Base-by-base conservation (phyloP, 2,113 vertebrate species). In the Catagonus wagneri region DNA sequence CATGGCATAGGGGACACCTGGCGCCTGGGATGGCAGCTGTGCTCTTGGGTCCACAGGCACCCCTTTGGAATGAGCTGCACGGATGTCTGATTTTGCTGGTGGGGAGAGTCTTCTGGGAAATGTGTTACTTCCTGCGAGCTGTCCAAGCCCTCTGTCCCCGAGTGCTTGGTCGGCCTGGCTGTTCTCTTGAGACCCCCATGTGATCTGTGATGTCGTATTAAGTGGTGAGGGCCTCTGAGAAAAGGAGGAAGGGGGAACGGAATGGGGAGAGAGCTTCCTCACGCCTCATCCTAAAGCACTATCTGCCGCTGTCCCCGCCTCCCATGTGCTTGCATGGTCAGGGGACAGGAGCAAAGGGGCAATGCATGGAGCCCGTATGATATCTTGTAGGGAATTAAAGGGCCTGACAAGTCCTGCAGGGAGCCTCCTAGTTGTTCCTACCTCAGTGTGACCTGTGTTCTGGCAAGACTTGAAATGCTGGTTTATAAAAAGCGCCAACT, bases 261-360 rank as follows among this genome's bases (percentile, higher is more conserved):
- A 19, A 13, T 29, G 11, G 61, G 19, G 3, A 20, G 52, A 1
- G 9, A 50, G 11, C 12, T 16, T 52, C 0, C 0, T 22, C 6
- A 3, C 32, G 32, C 39, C 78, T 83, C 5, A 0, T 61, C 6
- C 10, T 16, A 19, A 75, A 85, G 66, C 56, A 4, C 44, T 29
- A 19, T 32, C 25, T 32, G 34, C 39, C 17, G 23, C 13, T 27
- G 61, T 68, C 9, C 19, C 7, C 1, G 56, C 61, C 69, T 56
- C 56, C 89, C 61, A 10, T 76, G 63, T 2, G 7, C 71, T 63
- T 85, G 39, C 32, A 5, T 52, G 3, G 1, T 22, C 11, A 22
- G 63, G 34, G 44, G 44, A 44, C 44, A 44, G 44, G 44, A 44
- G 44, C 44, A 44, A 44, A 44, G n/a, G n/a, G 68, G n/a, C n/a